Base-by-base conservation (phyloP, 2,113 vertebrate genomes). In the Hemicordylus capensis region DNA sequence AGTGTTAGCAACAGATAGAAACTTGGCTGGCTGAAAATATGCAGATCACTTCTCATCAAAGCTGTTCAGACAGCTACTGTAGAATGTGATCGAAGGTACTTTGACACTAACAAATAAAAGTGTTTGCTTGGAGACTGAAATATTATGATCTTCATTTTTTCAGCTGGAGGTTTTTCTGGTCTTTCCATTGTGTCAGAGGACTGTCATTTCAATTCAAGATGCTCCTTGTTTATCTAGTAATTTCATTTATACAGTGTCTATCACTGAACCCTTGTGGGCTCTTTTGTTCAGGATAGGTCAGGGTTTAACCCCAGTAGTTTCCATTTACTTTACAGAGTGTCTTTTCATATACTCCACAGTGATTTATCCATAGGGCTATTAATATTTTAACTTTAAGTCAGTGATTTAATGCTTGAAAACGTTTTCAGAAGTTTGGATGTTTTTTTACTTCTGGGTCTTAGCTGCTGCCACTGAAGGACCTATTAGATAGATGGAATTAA, bases 221-320 rank as follows among this genome's bases (percentile, higher is more conserved):
- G 5, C 17, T 73, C 59, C 37, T 88, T 91, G 22, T 59, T 87
- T 75, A 34, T 78, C 8, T 0, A 69, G 19, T 69, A 20, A 56
- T 3, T 66, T 81, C 69, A 75, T 77, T 86, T 83, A 76, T 46
- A 75, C 69, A 17, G 2, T 86, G 1, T 58, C 3, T 74, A 0
- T 88, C 69, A 70, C 4, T 66, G 4, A n/a, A 5, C 4, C 31
- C 34, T n/a, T n/a, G 56, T 54, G 28, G 34, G 56, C 1, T 80
- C 22, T 76, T 78, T 86, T 48, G 42, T 2, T 31, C 56, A 75
- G 26, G 69, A 22, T 7, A 88, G 75, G 28, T 48, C 24, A 70
- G 11, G 34, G 5, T 76, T 92, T 85, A 88, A 84, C 28, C 10
- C 46, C 58, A 66, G 24, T 37, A 15, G 5, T 72, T 82, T 77